Evolutionary conservation across 1,140 invertebrate genomes (phyloP).

Genomic region (Pseudomyrmex cubaensis): DNA sequence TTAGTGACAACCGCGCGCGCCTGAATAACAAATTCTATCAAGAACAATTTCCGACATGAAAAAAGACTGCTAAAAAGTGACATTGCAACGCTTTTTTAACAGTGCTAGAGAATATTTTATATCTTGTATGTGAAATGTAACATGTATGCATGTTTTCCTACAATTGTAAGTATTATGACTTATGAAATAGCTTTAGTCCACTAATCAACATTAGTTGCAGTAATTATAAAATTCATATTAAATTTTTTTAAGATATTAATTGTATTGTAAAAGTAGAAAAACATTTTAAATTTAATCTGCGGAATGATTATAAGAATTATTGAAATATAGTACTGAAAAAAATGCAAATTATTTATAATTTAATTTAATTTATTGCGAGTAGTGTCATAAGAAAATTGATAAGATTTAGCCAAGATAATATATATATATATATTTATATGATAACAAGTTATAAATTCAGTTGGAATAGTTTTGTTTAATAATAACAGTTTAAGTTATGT

Average conservation of each 20-base stretch:
- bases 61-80: no score
- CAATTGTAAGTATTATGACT: no score
- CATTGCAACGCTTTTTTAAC: no score
- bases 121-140: no score
- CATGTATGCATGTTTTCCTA: no score
- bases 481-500: neutral
- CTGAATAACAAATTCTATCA: neutral
- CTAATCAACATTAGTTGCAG: no score
- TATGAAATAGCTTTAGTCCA: no score
- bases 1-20: neutral
- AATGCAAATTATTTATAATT: constrained; percentile 8
- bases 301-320: neutral
- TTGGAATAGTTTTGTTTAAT: neutral
- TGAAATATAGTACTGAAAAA: neutral
- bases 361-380: neutral
- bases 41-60: neutral
- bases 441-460: neutral
- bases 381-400: no score
- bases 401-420: neutral
- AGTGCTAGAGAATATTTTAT: no score
- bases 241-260: neutral
- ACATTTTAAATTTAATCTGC: neutral
- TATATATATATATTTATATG: neutral
- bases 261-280: neutral
- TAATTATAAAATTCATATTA: no score